Percentiles rank a stretch among this genome's conserved stretches.
phyloP scores from a whole-genome alignment of 2,888 invertebrate genomes.

The Eilema sororculum region DNA sequence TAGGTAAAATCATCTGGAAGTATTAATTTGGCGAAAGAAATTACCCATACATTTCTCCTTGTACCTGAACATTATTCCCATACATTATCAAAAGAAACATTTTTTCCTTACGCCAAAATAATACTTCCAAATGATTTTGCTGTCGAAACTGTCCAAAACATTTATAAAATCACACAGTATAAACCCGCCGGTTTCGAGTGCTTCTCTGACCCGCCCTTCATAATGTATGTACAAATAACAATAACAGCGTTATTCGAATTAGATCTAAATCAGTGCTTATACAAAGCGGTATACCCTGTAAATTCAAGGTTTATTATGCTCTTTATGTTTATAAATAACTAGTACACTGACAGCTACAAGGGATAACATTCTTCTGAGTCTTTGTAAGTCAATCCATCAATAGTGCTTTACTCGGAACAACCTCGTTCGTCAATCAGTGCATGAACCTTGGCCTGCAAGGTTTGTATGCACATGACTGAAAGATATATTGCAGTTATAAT shows the following conservation, averaged over 20 bases:
- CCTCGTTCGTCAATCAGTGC: conserved; percentile 68
- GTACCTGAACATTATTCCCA: no score
- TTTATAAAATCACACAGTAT: no score
- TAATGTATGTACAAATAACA: background rate
- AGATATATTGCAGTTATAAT: conserved; percentile 68
- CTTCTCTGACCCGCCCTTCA: no score
- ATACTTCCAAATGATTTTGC: no score
- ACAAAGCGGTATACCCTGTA: conserved; percentile 20
- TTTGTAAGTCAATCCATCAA: conserved; percentile 52
- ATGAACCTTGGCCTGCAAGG: conserved; percentile 67
- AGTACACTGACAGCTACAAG: conserved; percentile 26
- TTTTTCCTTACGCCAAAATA: no score
- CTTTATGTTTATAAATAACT: conserved; percentile 42
- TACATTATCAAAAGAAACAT: no score
- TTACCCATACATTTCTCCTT: no score
- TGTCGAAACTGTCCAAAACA: no score
- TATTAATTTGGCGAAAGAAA: no score
- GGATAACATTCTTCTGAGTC: conserved; percentile 26
- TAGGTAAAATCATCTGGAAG: no score
- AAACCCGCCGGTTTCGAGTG: no score
- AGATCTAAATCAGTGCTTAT: background rate
- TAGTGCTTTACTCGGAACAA: conserved; percentile 51
- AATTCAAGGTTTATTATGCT: conserved; percentile 27
- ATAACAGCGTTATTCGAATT: background rate
- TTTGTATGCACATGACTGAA: conserved; percentile 61